Conservation (phyloP, 1,140 invertebrate genomes). For the Macrocentrus cingulum region DNA sequence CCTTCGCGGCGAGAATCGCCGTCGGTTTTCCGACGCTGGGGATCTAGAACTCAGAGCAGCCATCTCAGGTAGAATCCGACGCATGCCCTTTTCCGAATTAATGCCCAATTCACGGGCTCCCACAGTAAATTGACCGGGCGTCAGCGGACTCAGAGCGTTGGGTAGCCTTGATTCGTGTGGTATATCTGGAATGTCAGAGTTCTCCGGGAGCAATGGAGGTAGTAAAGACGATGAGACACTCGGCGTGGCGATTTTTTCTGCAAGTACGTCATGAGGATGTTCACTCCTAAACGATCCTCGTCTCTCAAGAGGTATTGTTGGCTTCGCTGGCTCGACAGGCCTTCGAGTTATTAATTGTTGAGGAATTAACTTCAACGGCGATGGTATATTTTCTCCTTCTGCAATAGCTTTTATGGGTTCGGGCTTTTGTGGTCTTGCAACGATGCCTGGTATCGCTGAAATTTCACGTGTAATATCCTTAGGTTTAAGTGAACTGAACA, state of each 20-base stretch:
- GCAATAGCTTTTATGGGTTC: slow-evolving; percentile 5
- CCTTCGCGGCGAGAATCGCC: slow-evolving; percentile 26
- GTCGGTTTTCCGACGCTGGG: neutral
- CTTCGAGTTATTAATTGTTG: slow-evolving; percentile 45
- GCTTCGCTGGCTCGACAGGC: neutral
- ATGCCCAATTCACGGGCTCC: neutral
- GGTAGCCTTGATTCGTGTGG: neutral
- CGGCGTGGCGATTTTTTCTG: neutral
- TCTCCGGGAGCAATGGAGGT: neutral
- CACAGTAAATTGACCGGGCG: neutral
- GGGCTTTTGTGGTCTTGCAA: no score
- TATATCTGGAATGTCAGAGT: neutral
- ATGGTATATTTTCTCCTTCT: slow-evolving; percentile 26
- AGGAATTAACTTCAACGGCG: slow-evolving; percentile 45
- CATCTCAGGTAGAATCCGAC: neutral
- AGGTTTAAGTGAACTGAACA: no score
- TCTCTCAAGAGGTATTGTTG: neutral
- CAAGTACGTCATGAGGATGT: neutral
- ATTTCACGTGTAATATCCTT: no score
- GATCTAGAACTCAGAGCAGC: slow-evolving; percentile 1
- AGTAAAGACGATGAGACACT: slow-evolving; percentile 13
- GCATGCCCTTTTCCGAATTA: slow-evolving; percentile 1
- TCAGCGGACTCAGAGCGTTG: neutral
- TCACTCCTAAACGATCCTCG: neutral
- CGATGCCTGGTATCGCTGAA: neutral